Base-by-base conservation (phyloP, 2,797 vertebrate genomes). In the Decapterus maruadsi region DNA sequence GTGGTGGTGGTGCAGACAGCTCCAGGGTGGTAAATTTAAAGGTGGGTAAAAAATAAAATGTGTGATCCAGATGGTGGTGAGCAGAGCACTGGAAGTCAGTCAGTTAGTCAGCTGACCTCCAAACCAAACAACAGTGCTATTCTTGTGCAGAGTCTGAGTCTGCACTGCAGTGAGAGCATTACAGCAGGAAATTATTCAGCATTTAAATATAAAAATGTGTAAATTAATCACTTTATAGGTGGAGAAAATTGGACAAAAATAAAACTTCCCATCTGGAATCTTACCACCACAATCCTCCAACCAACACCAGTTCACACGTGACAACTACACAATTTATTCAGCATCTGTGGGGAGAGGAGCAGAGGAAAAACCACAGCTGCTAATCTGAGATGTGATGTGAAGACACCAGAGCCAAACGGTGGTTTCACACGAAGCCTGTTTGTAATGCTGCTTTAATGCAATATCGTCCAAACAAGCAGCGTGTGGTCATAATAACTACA, bases 11-110 rank as follows among this genome's bases (percentile, higher is more conserved):
- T n/a, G 8, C 19, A 14, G 36, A 6, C 34, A 8, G 26, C 45
- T 66, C 51, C 16, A 36, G 61, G 48, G 58, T 71, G 78, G 65
- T 60, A 68, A 74, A 82, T 80, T 76, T 22, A 83, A 84, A 85
- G 57, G 59, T 81, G 59, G 65, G 20, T 34, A 5, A 1, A 26
- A 26, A 26, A 26, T 3, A 26, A 26, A 26, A 26, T 68, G 75
- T 85, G 87, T 55, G 65, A 77, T 75, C 80, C 83, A 88, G 84
- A 86, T 87, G 81, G 70, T 48, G 60, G 26, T 26, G 26, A 3
- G n/a, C n/a, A 1, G 26, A 54, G 13, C 40, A 42, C 4, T 16
- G n/a, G 6, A 54, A 40, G 62, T 54, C 10, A 53, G 45, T 46
- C 31, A 34, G 31, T 26, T 3, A 26, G 26, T 26, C 26, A 26